Evolutionary conservation across 2,797 vertebrate genomes (phyloP), one percentile per base, ranked within the genome.

Genomic region (Sebastes matsubarae): DNA sequence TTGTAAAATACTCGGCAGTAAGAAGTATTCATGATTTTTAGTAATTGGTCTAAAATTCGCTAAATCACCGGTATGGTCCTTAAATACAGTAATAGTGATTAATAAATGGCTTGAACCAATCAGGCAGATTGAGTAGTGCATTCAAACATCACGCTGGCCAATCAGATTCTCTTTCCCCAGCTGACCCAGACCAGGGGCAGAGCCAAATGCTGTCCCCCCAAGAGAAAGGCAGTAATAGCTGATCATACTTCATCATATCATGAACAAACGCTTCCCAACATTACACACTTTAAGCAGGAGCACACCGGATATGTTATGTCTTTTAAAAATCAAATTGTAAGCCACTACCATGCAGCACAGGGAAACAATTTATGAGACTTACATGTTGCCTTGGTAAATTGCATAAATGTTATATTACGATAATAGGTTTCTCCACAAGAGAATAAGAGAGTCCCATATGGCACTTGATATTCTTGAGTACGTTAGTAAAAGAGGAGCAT

Each of bases 131-230:
- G 38, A 73, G 36, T 18, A 69, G 61, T 69, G 80, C 75, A 65
- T 79, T 81, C 32, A 58, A 77, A 85, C 34, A 36, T 78, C 58
- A 50, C 16, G 7, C 78, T 64, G 72, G 60, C 72, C 87, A 85
- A 73, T 79, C 73, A 18, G 79, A 64, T 63, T 80, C 71, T 34
- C 12, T 66, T 61, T 65, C 69, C 52, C 68, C 57, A 46, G 82
- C 70, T 32, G 32, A 83, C 72, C 78, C 60, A 77, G 82, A 83
- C 58, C 76, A 77, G 86, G 86, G 70, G 60, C 29, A 32, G 77
- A 88, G 77, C 84, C 83, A 94, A 94, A 95, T 93, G 93, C 94
- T 95, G 92, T 95, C 93, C 86, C 92, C 93, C 70, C 93, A 94
- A 90, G 85, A 92, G 84, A 92, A 93, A 91, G 92, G 94, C 95